Evolutionary conservation across 2,888 invertebrate species (phyloP), one percentile per base, ranked within the genome.

Genomic region (Cryptus armator): DNA sequence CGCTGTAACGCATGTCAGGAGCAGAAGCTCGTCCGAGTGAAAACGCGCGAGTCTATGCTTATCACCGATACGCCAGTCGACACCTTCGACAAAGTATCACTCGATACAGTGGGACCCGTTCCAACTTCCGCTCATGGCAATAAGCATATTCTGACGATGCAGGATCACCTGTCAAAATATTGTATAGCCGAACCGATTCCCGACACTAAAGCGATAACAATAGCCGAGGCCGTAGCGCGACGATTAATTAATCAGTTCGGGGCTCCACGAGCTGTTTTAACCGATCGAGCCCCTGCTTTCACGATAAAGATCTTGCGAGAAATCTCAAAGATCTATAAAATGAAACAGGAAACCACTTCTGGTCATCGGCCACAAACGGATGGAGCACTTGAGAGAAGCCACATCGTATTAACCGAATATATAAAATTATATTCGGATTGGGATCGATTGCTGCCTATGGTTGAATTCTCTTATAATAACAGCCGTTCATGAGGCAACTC

Each of bases 141-240:
- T 53, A 62, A 37, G n/a, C 81, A 86, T 44, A 77, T 86, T 10
- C 37, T 86, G 3, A 88, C 87, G 0, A 79, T 86, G 2, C 85
- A 88, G 64, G 83, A 85, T 32, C 71, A 86, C 24, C 59, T 88
- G 0, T 68, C 82, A 4, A 86, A 86, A 72, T 87, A 86, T 53
- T 82, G 51, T 12, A 14, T 81, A 9, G 82, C 86, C 2, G 77
- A 77, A n/a, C 78, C 86, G 1, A 48, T 88, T 19, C 67, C 64
- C 1, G 46, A 83, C 24, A 24, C 80, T 7, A 72, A 56, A 4
- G 70, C 86, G 0, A 59, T 53, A 6, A 81, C 83, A 0, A 86
- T 86, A 2, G 86, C 85, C 1, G 64, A 81, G 2, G 86, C 83
- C 1, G 46, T 86, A 24, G 83, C 81, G 3, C 7, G 72, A n/a